Conservation (phyloP, 2,797 vertebrate genomes). For the Spinus olivaceus region DNA sequence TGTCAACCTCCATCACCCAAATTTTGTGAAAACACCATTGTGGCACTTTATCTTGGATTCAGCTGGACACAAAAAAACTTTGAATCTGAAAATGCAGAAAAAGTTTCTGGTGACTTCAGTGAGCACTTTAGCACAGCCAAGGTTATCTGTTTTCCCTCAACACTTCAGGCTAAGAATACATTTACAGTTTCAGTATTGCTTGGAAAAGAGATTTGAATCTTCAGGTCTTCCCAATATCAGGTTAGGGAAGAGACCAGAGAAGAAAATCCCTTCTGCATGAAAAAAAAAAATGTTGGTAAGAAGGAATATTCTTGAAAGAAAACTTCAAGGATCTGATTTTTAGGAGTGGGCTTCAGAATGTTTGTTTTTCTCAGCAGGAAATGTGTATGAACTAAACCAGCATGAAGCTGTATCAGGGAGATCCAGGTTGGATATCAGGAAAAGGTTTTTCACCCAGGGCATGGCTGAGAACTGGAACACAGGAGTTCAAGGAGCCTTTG, state of each 20-base stretch:
- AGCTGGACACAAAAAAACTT: background rate
- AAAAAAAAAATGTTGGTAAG: background rate
- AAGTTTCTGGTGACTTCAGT: background rate
- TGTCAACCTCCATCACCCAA: background rate
- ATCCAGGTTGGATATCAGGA: too few species aligned
- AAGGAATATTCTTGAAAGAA: background rate
- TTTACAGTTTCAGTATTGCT: background rate
- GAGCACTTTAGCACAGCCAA: background rate
- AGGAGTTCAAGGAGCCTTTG: background rate
- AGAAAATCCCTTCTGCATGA: background rate
- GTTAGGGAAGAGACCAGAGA: background rate
- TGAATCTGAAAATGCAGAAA: background rate
- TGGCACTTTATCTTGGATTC: background rate
- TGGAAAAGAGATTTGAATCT: background rate
- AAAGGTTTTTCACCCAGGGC: background rate
- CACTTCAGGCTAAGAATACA: background rate
- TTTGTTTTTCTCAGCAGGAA: background rate
- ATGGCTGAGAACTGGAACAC: background rate
- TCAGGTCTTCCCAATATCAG: background rate
- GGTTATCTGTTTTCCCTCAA: background rate
- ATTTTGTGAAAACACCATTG: background rate
- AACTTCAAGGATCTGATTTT: background rate
- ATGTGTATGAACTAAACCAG: too few species aligned
- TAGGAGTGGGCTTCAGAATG: background rate
- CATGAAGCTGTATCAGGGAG: too few species aligned